phyloP scores from a whole-genome alignment of 2,113 vertebrate species.

The Silurus asotus region DNA sequence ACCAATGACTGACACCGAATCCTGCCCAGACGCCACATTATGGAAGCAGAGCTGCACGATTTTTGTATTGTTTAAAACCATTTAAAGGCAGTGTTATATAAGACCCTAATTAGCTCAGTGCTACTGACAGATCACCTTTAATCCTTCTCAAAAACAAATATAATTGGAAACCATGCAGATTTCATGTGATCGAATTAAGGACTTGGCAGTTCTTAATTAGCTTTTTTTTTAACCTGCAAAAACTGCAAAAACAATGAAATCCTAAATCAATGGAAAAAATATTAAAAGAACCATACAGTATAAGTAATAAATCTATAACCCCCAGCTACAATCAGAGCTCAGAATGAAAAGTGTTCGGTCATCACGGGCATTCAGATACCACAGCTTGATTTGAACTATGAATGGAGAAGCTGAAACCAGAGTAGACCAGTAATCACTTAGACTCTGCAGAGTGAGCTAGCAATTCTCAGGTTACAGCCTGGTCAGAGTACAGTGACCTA shows the following conservation, averaged over 20 bases:
- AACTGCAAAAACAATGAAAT: slow-evolving; percentile 8
- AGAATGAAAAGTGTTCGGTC: slow-evolving; percentile 42
- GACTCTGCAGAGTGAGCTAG: slow-evolving; percentile 36
- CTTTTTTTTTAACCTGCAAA: slow-evolving; percentile 5
- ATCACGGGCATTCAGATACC: neutral
- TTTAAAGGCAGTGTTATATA: slow-evolving; percentile 27
- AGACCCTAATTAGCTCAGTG: slow-evolving; percentile 23
- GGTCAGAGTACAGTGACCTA: slow-evolving; percentile 12
- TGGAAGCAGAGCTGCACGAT: slow-evolving; percentile 41
- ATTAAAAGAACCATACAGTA: neutral
- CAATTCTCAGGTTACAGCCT: slow-evolving; percentile 42
- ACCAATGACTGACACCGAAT: slow-evolving; percentile 61
- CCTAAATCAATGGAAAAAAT: neutral
- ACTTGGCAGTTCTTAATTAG: neutral
- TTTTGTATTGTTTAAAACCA: slow-evolving; percentile 37
- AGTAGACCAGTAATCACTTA: slow-evolving; percentile 38
- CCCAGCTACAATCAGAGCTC: slow-evolving; percentile 60
- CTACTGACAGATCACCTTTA: slow-evolving; percentile 28
- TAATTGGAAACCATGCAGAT: slow-evolving; percentile 25
- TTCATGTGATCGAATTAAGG: slow-evolving; percentile 25
- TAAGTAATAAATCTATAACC: slow-evolving; percentile 30
- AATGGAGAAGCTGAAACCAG: slow-evolving; percentile 56
- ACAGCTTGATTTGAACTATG: slow-evolving; percentile 21
- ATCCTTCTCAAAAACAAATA: slow-evolving; percentile 5
- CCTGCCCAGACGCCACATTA: slow-evolving; percentile 39